These are phyloP conservation scores for Drosophila mauritiana DNA, from an alignment of 1,140 invertebrate species.

Conservation along the genomic window DNA sequence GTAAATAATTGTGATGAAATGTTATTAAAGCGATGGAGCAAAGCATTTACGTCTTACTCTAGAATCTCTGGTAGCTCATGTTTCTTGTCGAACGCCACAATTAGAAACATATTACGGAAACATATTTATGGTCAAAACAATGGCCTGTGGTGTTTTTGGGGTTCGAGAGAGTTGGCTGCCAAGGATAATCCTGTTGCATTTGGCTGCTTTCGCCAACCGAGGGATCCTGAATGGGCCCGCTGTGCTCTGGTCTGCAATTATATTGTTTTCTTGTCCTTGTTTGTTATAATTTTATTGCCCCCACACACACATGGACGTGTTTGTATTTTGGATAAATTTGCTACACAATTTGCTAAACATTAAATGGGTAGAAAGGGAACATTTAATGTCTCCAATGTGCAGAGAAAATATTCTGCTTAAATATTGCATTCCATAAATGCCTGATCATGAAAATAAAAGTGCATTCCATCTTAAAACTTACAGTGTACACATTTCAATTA, in stretches of 20 bases:
- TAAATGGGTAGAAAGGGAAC: neutral
- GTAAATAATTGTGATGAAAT: neutral
- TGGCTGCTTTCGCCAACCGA: conserved; percentile 9
- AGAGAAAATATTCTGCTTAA: neutral
- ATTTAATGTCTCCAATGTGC: conserved; percentile 56
- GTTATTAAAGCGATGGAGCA: neutral
- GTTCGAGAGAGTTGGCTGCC: neutral
- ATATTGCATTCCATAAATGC: neutral
- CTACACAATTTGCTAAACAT: conserved; percentile 57
- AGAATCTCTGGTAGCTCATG: neutral
- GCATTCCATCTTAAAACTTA: neutral
- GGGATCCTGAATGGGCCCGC: conserved; percentile 19
- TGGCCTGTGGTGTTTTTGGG: conserved; percentile 11
- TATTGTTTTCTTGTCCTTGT: conserved; percentile 24
- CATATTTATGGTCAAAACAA: conserved; percentile 29
- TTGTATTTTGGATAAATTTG: conserved; percentile 14
- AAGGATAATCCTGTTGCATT: conserved; percentile 36
- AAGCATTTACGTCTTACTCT: neutral
- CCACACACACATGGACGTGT: conserved; percentile 10
- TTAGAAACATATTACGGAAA: conserved; percentile 30
- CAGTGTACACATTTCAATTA: neutral
- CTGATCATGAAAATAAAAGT: too few relatives aligned
- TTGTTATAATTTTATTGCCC: conserved; percentile 55
- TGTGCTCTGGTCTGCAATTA: conserved; percentile 34
- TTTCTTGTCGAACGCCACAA: conserved; percentile 12